A percentile compares a stretch with the other conserved stretches of the same genome.
Conservation (phyloP, 2,888 invertebrate species). For the Ornithoptera alexandrae region DNA sequence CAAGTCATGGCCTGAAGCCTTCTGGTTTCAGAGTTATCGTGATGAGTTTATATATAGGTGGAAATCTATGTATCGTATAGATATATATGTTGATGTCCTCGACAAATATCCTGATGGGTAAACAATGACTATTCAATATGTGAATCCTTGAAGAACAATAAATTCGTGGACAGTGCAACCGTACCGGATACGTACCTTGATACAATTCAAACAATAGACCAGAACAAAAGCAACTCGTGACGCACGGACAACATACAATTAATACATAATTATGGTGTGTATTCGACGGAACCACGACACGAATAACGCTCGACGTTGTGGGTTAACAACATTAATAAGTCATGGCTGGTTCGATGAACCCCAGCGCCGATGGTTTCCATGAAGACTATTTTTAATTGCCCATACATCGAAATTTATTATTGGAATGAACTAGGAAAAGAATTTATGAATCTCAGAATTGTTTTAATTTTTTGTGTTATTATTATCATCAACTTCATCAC, state of each 20-base stretch:
- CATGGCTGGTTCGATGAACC: slow-evolving; percentile 14
- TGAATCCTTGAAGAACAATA: slow-evolving; percentile 17
- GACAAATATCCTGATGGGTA: background rate
- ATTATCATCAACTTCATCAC: no score
- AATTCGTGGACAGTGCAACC: slow-evolving; percentile 7
- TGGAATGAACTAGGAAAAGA: no score
- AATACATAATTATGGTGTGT: slow-evolving; percentile 26
- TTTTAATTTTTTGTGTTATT: no score
- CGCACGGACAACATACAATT: slow-evolving; percentile 26
- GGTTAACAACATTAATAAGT: slow-evolving; percentile 18
- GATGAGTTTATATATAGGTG: no score
- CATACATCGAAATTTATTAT: background rate
- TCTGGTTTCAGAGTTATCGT: no score
- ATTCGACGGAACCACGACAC: slow-evolving; percentile 22
- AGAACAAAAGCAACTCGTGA: slow-evolving; percentile 23
- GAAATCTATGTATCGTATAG: no score
- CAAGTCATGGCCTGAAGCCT: no score
- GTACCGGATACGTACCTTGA: slow-evolving; percentile 13
- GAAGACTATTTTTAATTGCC: background rate
- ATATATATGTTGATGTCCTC: background rate
- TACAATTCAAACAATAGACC: slow-evolving; percentile 25
- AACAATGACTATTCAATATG: slow-evolving; percentile 13
- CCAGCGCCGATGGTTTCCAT: background rate
- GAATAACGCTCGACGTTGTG: slow-evolving; percentile 5
- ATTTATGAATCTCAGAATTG: no score